These are phyloP conservation scores for Phalacrocorax brasilianus DNA, from an alignment of 2,113 vertebrate species.

Conservation along the genomic window DNA sequence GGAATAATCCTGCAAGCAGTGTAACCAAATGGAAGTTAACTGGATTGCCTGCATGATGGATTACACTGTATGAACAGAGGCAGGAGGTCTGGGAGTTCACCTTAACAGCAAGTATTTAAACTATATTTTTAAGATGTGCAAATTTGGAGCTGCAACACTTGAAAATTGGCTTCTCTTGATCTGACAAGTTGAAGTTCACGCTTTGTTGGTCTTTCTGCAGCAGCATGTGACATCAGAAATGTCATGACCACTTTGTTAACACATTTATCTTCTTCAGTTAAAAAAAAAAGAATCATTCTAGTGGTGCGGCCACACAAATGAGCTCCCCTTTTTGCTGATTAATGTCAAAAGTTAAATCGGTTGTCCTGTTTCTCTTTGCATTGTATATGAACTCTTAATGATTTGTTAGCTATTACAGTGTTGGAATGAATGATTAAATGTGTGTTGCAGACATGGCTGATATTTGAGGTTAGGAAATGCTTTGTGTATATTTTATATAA, in stretches of 20 bases:
- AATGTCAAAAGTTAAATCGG: not conserved
- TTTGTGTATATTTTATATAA: not conserved
- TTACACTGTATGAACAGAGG: not conserved
- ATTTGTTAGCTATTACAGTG: not conserved
- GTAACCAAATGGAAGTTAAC: not conserved
- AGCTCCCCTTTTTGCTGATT: not conserved
- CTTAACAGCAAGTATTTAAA: not conserved
- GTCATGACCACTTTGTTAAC: constrained; percentile 48
- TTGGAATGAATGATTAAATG: not conserved
- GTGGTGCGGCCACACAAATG: not conserved
- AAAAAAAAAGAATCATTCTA: not conserved
- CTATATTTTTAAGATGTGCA: not conserved
- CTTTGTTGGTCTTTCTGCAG: constrained; percentile 25
- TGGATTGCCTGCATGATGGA: not conserved
- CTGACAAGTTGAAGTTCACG: constrained; percentile 21
- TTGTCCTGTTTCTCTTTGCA: not conserved
- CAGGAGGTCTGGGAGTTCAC: not conserved
- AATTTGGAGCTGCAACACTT: not conserved
- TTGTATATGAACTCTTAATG: not conserved
- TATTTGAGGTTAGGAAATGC: not conserved
- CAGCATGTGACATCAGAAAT: not conserved
- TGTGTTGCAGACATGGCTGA: not conserved
- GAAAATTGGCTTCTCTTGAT: constrained; percentile 36
- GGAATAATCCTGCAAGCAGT: not conserved
- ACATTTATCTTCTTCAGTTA: constrained; percentile 46